Conservation (phyloP, 2,113 vertebrate genomes). For the Osmerus mordax region DNA sequence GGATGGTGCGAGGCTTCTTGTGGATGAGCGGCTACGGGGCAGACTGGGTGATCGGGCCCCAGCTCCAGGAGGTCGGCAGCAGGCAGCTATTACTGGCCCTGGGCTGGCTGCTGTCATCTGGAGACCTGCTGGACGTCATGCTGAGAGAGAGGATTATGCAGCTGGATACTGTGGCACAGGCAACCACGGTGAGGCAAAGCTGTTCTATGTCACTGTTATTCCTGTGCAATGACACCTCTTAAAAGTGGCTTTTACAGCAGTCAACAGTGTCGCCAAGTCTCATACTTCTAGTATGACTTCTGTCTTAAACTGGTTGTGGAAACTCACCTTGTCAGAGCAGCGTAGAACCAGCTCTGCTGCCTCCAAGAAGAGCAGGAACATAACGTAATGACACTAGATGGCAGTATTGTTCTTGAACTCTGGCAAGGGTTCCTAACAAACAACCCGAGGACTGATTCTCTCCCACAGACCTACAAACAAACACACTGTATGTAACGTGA, state of each 20-base stretch:
- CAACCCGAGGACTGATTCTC: too few species aligned
- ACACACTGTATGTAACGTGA: neutral
- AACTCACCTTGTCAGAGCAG: too few species aligned
- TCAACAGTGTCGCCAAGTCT: too few species aligned
- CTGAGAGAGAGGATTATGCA: conserved; percentile 48
- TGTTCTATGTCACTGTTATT: neutral
- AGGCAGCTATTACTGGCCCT: conserved; percentile 68
- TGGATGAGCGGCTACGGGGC: conserved; percentile 68
- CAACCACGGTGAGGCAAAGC: neutral
- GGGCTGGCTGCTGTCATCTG: conserved; percentile 65
- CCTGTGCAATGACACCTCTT: neutral
- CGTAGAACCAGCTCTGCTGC: too few species aligned
- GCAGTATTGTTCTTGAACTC: conserved; percentile 14
- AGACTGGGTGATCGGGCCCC: conserved; percentile 50
- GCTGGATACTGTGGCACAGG: conserved; percentile 49
- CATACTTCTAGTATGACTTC: too few species aligned
- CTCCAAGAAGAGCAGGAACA: too few species aligned
- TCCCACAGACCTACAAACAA: neutral
- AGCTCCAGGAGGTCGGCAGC: conserved; percentile 44
- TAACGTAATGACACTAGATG: conserved; percentile 19
- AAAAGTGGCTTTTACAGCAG: too few species aligned
- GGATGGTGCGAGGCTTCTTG: conserved; percentile 60
- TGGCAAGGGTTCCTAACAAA: too few species aligned
- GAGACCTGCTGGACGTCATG: conserved; percentile 55
- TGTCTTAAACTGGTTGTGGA: too few species aligned